Evolutionary conservation across 2,113 vertebrate species (phyloP), one percentile per base, ranked within the genome.

Genomic region (Actenoides hombroni): DNA sequence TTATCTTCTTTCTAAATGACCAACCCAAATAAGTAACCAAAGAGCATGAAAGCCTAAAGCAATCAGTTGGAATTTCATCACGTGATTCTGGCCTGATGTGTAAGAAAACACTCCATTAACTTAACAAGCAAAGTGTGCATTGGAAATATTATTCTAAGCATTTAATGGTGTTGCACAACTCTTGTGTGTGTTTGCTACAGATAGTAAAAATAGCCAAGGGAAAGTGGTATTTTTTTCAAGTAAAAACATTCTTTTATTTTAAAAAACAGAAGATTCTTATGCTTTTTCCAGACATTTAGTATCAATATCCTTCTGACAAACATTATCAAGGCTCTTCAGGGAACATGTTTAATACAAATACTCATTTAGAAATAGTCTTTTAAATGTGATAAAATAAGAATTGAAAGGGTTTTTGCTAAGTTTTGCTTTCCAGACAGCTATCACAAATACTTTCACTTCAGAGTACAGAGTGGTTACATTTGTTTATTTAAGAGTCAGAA

Each of bases 131-230:
- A 95, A 82, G 40, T 89, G 69, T 85, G 73, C 37, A 59, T 46
- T 85, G 57, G 67, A 86, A 91, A 92, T 93, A 80, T 95, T 95
- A 83, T 94, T 90, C 59, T 74, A 93, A 94, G 71, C 37, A 86
- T 91, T 93, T 83, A 80, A 73, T 69, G 25, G 68, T 82, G 59
- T 80, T 91, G 33, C 49, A 83, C 44, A 83, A 83, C 25, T 37
- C n/a, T 25, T 37, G 4, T 59, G 5, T 59, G 31, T 74, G n/a
- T 63, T 92, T 88, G 42, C 60, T 86, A 90, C 56, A 81, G 60
- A 92, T 10, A 78, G 83, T 9, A 80, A 95, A 92, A 85, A 94
- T 25, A 80, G 56, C 54, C 20, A 73, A 60, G 21, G 53, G 56
- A 70, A 31, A 40, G 17, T 21, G 69, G 10, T 13, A 33, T 39